Percentiles rank a stretch among this genome's conserved stretches.
These are phyloP conservation scores for Papilio machaon DNA, from an alignment of 1,140 invertebrate genomes.

Conservation along the genomic window DNA sequence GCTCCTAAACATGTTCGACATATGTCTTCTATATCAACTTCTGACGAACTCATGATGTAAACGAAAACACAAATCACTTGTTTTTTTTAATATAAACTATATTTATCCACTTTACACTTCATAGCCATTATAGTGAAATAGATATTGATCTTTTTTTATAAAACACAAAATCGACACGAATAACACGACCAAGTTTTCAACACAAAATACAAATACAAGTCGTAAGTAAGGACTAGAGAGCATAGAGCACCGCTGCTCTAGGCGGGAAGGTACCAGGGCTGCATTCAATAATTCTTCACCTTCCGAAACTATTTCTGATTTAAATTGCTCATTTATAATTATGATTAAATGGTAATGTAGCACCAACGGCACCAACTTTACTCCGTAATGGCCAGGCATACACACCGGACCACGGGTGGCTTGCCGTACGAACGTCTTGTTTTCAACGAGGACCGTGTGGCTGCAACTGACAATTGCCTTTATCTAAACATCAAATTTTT, in stretches of 20 bases:
- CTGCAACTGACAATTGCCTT: too few relatives aligned
- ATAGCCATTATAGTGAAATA: background rate
- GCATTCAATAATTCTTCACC: background rate
- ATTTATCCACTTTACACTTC: background rate
- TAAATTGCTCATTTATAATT: too few relatives aligned
- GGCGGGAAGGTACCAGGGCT: background rate
- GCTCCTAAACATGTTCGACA: slow-evolving; percentile 72
- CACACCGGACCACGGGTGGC: too few relatives aligned
- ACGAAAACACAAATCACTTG: background rate
- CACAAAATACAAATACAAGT: background rate
- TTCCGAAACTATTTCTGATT: too few relatives aligned
- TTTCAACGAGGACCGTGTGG: too few relatives aligned
- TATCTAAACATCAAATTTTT: too few relatives aligned
- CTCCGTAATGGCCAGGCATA: too few relatives aligned
- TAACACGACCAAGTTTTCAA: background rate
- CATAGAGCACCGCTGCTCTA: background rate
- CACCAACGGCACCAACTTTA: too few relatives aligned
- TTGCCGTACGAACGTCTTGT: too few relatives aligned
- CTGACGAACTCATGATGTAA: slow-evolving; percentile 13
- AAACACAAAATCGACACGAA: background rate
- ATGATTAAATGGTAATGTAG: too few relatives aligned
- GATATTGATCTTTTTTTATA: background rate
- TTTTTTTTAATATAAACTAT: background rate
- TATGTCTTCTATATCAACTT: slow-evolving; percentile 60
- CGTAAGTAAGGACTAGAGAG: background rate